Evolutionary conservation across 2,113 vertebrate genomes (phyloP).

Genomic region (Sardina pilchardus): DNA sequence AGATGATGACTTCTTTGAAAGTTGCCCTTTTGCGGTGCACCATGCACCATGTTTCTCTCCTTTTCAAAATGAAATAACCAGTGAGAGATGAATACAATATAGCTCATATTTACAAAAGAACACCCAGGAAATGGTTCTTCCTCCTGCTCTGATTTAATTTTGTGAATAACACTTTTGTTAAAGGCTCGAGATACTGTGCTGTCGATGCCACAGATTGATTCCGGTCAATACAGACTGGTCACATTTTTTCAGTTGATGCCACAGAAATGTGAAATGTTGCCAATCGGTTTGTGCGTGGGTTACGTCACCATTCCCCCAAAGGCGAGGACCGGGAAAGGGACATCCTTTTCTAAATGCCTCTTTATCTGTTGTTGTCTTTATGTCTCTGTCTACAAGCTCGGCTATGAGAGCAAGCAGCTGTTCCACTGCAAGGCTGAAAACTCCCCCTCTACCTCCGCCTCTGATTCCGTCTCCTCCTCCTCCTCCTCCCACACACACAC

Average conservation of each 20-base stretch:
- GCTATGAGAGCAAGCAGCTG: slow-evolving; percentile 43
- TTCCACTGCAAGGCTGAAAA: slow-evolving; percentile 43
- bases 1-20: background rate
- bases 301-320: slow-evolving; percentile 13
- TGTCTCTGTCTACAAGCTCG: slow-evolving; percentile 4
- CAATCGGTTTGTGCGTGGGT: background rate
- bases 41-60: background rate
- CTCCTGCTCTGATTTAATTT: background rate
- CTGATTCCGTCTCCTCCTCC: background rate
- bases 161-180: background rate
- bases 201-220: too few relatives aligned
- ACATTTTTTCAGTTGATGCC: too few relatives aligned
- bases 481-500: background rate
- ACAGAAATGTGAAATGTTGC: background rate
- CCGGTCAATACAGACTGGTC: too few relatives aligned
- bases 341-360: slow-evolving; percentile 37
- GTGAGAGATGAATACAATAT: background rate
- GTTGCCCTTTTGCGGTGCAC: background rate
- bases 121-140: background rate
- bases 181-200: too few relatives aligned
- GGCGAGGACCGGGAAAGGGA: slow-evolving; percentile 33
- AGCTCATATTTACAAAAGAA: background rate
- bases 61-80: background rate
- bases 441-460: background rate
- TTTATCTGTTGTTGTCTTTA: slow-evolving; percentile 35